Evolutionary conservation across 1,140 invertebrate species (phyloP).

Genomic region (Pogonognathellus flavescens): DNA sequence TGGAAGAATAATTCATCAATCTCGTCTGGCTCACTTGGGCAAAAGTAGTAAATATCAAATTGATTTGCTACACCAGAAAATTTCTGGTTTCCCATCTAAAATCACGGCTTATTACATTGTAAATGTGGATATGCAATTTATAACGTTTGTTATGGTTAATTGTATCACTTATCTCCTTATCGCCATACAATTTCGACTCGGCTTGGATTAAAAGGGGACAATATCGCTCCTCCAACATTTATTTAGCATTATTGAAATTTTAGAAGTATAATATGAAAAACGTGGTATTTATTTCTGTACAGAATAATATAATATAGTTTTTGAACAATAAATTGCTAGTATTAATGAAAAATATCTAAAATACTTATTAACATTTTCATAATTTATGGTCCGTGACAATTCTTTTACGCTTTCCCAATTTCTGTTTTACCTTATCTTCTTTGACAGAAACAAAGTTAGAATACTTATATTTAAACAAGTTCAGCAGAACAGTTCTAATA

Average conservation of each 20-base stretch:
- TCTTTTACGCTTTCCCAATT: background rate
- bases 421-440: background rate
- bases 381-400: too few relatives aligned
- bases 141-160: background rate
- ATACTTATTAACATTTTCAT: too few relatives aligned
- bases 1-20: background rate
- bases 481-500: too few relatives aligned
- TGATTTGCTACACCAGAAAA: background rate
- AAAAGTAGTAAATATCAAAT: constrained; percentile 11
- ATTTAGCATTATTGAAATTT: too few relatives aligned
- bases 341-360: too few relatives aligned
- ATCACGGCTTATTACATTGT: background rate
- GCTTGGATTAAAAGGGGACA: background rate
- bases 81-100: background rate
- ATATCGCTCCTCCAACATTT: too few relatives aligned
- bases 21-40: background rate
- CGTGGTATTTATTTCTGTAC: too few relatives aligned
- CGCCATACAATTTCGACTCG: background rate
- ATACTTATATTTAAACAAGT: constrained; percentile 2
- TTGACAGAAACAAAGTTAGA: background rate
- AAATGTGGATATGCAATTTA: background rate
- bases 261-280: too few relatives aligned
- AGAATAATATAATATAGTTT: too few relatives aligned
- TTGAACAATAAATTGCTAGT: too few relatives aligned
- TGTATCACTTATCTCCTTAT: background rate